Evolutionary conservation across 2,797 vertebrate species (phyloP).

Genomic region (Eulemur albifrons): DNA sequence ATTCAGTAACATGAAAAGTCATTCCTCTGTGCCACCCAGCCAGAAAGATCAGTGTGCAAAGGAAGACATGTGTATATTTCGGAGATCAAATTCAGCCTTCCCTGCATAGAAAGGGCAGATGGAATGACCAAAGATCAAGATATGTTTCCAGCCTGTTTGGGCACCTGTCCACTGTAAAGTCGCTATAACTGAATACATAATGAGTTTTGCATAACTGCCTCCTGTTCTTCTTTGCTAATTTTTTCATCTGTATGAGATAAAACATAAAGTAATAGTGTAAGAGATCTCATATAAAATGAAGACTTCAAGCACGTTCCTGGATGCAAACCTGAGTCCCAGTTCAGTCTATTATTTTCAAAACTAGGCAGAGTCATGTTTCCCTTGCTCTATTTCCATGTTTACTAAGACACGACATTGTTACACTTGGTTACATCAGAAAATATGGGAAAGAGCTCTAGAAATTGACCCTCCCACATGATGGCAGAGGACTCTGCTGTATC

Average conservation of each 20-base stretch:
- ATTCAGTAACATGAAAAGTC: conserved; percentile 2
- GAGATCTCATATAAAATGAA: conserved; percentile 59
- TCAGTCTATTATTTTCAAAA: conserved; percentile 78
- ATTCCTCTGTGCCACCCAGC: not conserved
- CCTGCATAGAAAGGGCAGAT: conserved; percentile 53
- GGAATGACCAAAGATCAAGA: conserved; percentile 61
- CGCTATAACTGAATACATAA: conserved; percentile 59
- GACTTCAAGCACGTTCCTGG: conserved; percentile 66
- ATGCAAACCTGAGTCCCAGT: conserved; percentile 69
- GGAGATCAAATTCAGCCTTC: conserved; percentile 68
- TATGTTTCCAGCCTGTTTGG: conserved; percentile 76
- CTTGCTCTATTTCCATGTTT: conserved; percentile 81
- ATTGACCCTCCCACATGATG: conserved; percentile 74
- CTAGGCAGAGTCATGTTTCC: conserved; percentile 77
- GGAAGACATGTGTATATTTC: conserved; percentile 61
- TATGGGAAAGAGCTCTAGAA: conserved; percentile 75
- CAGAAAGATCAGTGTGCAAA: conserved; percentile 51
- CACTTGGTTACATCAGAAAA: conserved; percentile 85
- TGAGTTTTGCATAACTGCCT: conserved; percentile 75
- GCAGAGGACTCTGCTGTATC: conserved; percentile 76
- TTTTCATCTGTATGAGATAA: conserved; percentile 63
- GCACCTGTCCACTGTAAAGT: conserved; percentile 74
- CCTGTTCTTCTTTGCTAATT: conserved; percentile 72
- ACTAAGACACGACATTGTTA: conserved; percentile 82
- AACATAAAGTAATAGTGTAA: not conserved